Conservation (phyloP, 2,797 vertebrate genomes). For the Propithecus perrieri region DNA sequence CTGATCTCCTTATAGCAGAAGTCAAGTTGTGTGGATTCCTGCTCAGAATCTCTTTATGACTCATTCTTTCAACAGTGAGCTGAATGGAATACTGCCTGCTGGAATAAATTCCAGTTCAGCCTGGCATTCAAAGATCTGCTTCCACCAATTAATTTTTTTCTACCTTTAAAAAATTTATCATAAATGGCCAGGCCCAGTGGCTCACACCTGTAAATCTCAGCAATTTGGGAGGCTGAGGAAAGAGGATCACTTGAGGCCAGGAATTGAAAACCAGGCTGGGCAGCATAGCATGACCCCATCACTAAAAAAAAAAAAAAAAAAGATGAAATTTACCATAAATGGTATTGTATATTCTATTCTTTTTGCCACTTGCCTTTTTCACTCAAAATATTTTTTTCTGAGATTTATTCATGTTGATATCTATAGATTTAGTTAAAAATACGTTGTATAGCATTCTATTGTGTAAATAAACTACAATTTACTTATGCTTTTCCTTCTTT, state of each 20-base stretch:
- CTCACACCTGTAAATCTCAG: too few species aligned
- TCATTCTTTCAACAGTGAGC: neutral
- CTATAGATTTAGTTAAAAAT: neutral
- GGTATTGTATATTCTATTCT: neutral
- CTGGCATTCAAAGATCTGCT: neutral
- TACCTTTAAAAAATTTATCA: neutral
- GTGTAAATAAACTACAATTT: neutral
- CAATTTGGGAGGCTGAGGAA: too few species aligned
- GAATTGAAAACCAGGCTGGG: too few species aligned
- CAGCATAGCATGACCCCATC: too few species aligned
- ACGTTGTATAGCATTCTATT: neutral
- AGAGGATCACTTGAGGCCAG: too few species aligned
- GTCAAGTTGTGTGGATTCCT: neutral
- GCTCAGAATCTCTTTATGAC: neutral
- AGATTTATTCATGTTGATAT: neutral
- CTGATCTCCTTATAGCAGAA: neutral
- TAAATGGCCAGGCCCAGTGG: neutral
- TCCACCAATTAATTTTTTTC: neutral
- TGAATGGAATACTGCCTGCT: neutral
- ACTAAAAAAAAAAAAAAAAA: too few species aligned
- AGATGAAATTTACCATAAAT: neutral
- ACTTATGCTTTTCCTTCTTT: neutral
- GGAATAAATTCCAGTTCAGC: neutral
- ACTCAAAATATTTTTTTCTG: neutral
- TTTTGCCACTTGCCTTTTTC: neutral